Evolutionary conservation across 2,797 vertebrate species (phyloP), one percentile per base, ranked within the genome.

Genomic region (Rhinatrema bivittatum): DNA sequence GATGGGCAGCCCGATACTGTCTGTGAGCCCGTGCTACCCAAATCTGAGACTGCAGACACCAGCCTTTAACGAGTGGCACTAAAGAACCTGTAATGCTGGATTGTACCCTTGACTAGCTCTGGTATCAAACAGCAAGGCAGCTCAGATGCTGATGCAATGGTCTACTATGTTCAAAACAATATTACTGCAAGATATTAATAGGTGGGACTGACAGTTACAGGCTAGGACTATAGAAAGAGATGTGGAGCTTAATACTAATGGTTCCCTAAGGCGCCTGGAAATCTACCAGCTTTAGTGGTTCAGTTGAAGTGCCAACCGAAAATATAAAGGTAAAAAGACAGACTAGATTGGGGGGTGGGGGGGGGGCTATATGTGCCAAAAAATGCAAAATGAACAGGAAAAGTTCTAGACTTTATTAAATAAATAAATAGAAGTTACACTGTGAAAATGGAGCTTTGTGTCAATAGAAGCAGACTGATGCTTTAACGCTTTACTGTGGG

Each of bases 1-100:
- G 94, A 98, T 1, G 81, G 78, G 4, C 89, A 80, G 10, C 74
- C 68, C 0, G 82, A 89, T 46, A 69, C 75, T 0, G 10, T 68
- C 22, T 64, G 74, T 0, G 75, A 78, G 5, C 46, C 59, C 1
- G 12, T 60, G 3, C 47, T 68, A 40, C 58, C 65, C 5, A 90
- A 87, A 47, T 58, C 47, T 0, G 82, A 75, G 50, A 66, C 84
- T 0, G 46, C 78, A 0, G 81, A 96, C 44, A 94, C 91, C 35
- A 91, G 88, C 65, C 72, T 96, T 39, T 97, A 65, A 90, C 25
- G 24, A 29, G 22, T n/a, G 5, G 6, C 2, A 11, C 17, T 17
- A 2, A 17, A 2, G 5, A 15, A 5, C 2, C 2, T 9, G 20
- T 3, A 7, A n/a, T 16, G 12, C 17, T 1, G 9, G 26, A 15